Percentiles rank a stretch among this genome's conserved stretches.
phyloP scores from a whole-genome alignment of 2,113 vertebrate genomes.

The Noctilio leporinus region DNA sequence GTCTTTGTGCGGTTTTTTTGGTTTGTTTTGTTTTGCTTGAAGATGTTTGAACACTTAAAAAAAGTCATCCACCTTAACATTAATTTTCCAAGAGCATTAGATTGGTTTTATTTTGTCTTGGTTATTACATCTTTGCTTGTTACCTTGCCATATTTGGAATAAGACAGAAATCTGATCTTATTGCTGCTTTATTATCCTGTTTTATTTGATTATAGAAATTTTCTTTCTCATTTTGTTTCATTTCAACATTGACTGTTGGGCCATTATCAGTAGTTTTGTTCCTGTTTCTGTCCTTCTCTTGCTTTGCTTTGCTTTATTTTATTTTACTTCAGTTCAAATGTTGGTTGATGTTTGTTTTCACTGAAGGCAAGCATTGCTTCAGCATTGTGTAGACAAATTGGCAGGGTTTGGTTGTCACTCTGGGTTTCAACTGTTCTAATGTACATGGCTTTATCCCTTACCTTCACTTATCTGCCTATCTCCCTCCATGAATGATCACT shows the following conservation, averaged over 20 bases:
- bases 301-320: background rate
- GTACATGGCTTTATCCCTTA: background rate
- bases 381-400: background rate
- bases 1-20: too few relatives aligned
- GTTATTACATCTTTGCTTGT: background rate
- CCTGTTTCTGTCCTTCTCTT: background rate
- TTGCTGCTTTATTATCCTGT: background rate
- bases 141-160: background rate
- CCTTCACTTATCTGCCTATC: background rate
- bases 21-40: background rate
- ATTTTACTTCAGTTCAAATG: background rate
- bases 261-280: background rate
- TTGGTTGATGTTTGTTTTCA: background rate
- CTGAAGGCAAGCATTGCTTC: background rate
- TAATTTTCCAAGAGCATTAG: background rate
- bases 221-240: background rate
- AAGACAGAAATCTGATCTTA: background rate
- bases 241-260: background rate
- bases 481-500: background rate
- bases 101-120: background rate
- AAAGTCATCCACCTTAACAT: background rate
- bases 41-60: background rate
- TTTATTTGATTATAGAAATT: background rate
- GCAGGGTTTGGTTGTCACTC: background rate
- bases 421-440: background rate